Evolutionary conservation across 2,113 vertebrate species (phyloP).

Genomic region (Ceratotherium simum): DNA sequence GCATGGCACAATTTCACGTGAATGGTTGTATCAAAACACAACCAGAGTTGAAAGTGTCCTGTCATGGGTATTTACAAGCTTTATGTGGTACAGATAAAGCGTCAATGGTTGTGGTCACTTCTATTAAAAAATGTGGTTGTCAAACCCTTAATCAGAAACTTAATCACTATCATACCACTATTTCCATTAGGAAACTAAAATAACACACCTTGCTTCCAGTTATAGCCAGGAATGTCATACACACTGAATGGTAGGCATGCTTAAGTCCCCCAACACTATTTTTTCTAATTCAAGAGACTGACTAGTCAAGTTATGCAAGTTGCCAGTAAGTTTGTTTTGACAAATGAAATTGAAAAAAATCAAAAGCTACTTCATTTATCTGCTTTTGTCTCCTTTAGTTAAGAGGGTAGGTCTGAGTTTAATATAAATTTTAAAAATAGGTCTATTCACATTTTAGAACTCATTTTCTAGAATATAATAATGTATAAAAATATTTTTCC

Average conservation of each 20-base stretch:
- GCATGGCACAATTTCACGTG: background rate
- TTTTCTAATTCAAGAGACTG: background rate
- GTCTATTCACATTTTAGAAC: background rate
- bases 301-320: background rate
- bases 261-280: background rate
- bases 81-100: background rate
- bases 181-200: background rate
- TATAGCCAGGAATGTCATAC: background rate
- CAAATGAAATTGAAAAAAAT: background rate
- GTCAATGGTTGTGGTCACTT: background rate
- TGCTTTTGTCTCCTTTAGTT: background rate
- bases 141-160: slow-evolving; percentile 1
- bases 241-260: background rate
- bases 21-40: background rate
- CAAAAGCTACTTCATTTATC: background rate
- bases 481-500: background rate
- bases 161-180: background rate
- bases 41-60: background rate
- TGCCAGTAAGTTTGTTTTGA: background rate
- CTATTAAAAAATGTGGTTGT: background rate
- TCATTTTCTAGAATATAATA: slow-evolving; percentile 39
- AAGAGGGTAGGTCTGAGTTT: background rate
- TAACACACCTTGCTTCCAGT: background rate
- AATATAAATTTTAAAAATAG: slow-evolving; percentile 24
- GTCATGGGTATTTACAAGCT: background rate